These are phyloP conservation scores for Cladorhizidae sp. DNA, from an alignment of 37 sponge, comb jelly and placozoan genomes.

Conservation along the genomic window DNA sequence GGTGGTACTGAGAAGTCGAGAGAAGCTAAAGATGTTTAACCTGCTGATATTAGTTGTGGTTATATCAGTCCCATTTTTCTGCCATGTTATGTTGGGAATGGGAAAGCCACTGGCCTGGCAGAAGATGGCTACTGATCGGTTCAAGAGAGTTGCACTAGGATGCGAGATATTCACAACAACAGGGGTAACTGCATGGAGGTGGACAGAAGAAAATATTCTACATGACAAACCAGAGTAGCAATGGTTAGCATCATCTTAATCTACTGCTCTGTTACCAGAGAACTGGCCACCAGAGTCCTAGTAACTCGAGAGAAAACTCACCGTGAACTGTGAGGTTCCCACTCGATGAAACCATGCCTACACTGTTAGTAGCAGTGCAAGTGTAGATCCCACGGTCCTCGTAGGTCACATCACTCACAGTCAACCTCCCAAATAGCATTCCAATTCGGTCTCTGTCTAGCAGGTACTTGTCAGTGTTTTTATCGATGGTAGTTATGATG, in stretches of 20 bases:
- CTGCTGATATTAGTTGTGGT: not conserved
- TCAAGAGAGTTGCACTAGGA: conserved; percentile 7
- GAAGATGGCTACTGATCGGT: conserved; percentile 8
- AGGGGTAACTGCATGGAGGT: conserved; percentile 43
- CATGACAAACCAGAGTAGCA: no score
- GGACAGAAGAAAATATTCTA: not conserved
- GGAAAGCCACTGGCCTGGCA: conserved; percentile 63
- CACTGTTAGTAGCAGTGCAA: conserved; percentile 42
- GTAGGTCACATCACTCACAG: conserved; percentile 44
- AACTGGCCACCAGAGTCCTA: no score
- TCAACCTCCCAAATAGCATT: conserved; percentile 44
- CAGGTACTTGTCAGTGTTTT: conserved; percentile 23
- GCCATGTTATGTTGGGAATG: conserved; percentile 48
- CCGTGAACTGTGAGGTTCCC: conserved; percentile 76
- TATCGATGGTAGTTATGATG: not conserved
- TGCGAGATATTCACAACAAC: conserved; percentile 30
- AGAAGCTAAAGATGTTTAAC: conserved; percentile 1
- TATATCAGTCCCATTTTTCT: conserved; percentile 29
- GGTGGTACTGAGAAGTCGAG: not conserved
- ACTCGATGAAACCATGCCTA: conserved; percentile 8
- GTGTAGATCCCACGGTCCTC: conserved; percentile 64
- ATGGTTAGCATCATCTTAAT: no score
- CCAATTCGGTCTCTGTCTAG: not conserved
- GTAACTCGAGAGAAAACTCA: no score
- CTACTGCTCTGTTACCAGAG: no score